Base-by-base conservation (phyloP, 2,888 invertebrate genomes). In the Scelioninae gen. 1 region DNA sequence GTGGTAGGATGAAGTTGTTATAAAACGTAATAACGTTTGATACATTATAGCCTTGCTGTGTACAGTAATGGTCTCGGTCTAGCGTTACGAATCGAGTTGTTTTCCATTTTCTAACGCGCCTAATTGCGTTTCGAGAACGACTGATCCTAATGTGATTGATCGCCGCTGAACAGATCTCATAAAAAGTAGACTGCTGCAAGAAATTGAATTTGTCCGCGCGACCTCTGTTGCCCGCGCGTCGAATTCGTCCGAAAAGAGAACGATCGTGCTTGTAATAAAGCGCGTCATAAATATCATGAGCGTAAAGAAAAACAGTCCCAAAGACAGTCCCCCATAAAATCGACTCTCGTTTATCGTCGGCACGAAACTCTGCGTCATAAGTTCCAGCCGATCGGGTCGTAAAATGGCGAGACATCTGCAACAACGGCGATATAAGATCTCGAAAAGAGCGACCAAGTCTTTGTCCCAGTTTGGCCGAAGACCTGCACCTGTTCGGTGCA, bases 401-500 rank as follows among this genome's bases (percentile, higher is more conserved):
- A 55, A 71, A 78, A 47, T 38, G 34, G 15, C 31, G 29, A 69
- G 56, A 71, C 69, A 56, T 43, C 69, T 51, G 63, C 68, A 53
- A 60, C 51, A 32, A 38, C 47, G 38, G 8, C 53, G 49, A 78
- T 65, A 56, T 51, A 53, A 49, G 53, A 62, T 53, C 43, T 38
- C 38, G 58, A 43, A 76, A 62, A 65, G 65, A 49, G 60, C 1
- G 32, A 8, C 15, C 15, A 29, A 23, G 45, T 16, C 40, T 23
- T 23, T 23, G 40, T 31, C 43, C 32, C 9, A 34, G 55, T 32
- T 29, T 29, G 51, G 10, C 29, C 23, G 32, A 7, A 16, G 75
- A 29, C 15, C 43, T 47, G 16, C 79, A 80, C 80, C 74, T 75
- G 76, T 53, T 71, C 49, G 31, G 68, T 31, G 31, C 66, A 66